Evolutionary conservation across 2,888 invertebrate species (phyloP).

Genomic region (Norana najaformis): DNA sequence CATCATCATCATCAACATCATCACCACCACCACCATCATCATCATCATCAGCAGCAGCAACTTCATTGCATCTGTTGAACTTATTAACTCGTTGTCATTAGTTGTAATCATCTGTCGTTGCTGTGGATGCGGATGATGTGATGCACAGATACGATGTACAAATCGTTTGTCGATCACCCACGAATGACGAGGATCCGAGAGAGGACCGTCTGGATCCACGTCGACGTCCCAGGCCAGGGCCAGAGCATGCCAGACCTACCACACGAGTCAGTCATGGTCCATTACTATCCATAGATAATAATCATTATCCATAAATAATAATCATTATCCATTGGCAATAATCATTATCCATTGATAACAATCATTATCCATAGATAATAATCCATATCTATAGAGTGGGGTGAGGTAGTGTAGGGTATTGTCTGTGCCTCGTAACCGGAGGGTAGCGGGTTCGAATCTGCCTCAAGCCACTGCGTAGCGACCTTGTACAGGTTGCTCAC

Average conservation of each 20-base stretch:
- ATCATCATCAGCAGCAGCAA: background rate
- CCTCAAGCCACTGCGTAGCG: no score
- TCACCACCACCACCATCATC: background rate
- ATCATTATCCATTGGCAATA: no score
- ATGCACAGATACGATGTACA: conserved; percentile 76
- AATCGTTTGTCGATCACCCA: conserved; percentile 79
- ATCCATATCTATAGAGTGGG: no score
- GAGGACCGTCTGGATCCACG: conserved; percentile 82
- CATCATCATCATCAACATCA: conserved; percentile 16
- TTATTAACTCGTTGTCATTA: no score
- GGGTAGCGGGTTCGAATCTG: no score
- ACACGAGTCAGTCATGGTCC: conserved; percentile 69
- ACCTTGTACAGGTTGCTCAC: no score
- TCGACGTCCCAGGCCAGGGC: conserved; percentile 76
- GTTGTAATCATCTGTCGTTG: no score
- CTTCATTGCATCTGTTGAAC: no score
- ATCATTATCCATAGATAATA: no score
- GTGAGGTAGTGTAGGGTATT: no score
- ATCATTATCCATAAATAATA: background rate
- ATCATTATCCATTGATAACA: no score
- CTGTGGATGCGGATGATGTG: background rate
- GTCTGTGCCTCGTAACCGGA: no score
- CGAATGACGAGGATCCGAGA: conserved; percentile 83
- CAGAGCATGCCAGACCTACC: conserved; percentile 77
- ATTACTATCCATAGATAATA: background rate